Evolutionary conservation across 2,888 invertebrate genomes (phyloP), one percentile per base, ranked within the genome.

Genomic region (Eumerus sabulonum): DNA sequence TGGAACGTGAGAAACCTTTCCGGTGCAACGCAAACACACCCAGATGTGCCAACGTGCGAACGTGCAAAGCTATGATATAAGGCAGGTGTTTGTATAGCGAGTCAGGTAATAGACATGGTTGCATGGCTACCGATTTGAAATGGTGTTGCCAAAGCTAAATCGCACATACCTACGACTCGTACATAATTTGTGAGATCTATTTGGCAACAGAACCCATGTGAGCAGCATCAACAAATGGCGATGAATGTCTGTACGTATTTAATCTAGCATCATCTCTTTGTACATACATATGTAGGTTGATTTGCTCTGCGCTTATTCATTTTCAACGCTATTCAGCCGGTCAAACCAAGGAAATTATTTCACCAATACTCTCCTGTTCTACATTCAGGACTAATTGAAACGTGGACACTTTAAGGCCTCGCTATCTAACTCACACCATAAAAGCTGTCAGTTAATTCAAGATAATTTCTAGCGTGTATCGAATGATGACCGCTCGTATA

Each of bases 1-100:
- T 63, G 63, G 70, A 57, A 76, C 76, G 76, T 76, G 76, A 64
- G 68, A 68, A 76, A 59, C 59, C 62, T 74, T 63, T 63, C 68
- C 68, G 62, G 73, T 74, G 73, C 73, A 73, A 68, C 62, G 54
- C 60, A 60, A 54, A 13, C 63, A 38, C 42, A 63, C 35, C 47
- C 57, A 35, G 48, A 40, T 38, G 44, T 44, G 13, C 38, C 27
- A 53, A 45, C 54, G 42, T 44, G 35, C 57, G 38, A 45, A 40
- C 7, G 27, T 27, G 7, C 27, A 7, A 27, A 71, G 38, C 54
- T 70, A 54, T 51, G 51, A 72, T 47, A 53, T 17, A 35, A 54
- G 45, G 62, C 68, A 74, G 74, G 56, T 74, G 74, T 67, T 51
- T 56, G 51, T 51, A 17, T 17, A 57, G 13, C 62, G 36, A 48